Conservation (phyloP, 2,797 vertebrate genomes). For the Gymnothorax reevesii region DNA sequence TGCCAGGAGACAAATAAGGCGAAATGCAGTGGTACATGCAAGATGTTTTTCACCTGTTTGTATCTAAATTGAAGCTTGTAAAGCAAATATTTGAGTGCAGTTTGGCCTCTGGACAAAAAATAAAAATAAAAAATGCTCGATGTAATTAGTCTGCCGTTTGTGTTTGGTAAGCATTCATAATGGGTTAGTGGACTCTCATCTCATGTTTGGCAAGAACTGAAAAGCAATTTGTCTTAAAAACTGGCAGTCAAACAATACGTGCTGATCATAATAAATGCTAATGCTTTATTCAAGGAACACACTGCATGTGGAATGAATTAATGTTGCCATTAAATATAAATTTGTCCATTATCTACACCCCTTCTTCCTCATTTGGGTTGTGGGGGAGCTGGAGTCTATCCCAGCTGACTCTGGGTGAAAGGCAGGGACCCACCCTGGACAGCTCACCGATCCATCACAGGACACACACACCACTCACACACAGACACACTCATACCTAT, state of each 20-base stretch:
- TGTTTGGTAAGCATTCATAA: not conserved
- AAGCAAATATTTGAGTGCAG: not conserved
- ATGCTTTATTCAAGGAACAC: not conserved
- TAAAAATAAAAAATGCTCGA: not conserved
- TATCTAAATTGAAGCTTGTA: not conserved
- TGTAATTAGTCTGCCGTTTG: not conserved
- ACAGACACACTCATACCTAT: no score
- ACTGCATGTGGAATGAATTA: not conserved
- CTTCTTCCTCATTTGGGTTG: not conserved
- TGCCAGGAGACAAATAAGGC: not conserved
- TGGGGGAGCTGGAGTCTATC: no score
- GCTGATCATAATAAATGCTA: not conserved
- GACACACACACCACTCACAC: no score
- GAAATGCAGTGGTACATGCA: not conserved
- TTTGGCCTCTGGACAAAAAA: not conserved
- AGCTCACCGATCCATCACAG: no score
- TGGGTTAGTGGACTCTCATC: not conserved
- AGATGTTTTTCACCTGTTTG: not conserved
- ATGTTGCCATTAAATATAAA: not conserved
- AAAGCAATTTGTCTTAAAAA: slow-evolving; percentile 2
- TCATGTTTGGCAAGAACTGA: not conserved
- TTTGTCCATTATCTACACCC: not conserved
- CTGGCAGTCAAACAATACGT: not conserved
- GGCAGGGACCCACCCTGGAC: no score
- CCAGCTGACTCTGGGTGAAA: no score